A percentile compares a stretch with the other conserved stretches of the same genome.
These are phyloP conservation scores for Hypocryptadius cinnamomeus DNA, from an alignment of 2,113 vertebrate genomes.

Conservation along the genomic window DNA sequence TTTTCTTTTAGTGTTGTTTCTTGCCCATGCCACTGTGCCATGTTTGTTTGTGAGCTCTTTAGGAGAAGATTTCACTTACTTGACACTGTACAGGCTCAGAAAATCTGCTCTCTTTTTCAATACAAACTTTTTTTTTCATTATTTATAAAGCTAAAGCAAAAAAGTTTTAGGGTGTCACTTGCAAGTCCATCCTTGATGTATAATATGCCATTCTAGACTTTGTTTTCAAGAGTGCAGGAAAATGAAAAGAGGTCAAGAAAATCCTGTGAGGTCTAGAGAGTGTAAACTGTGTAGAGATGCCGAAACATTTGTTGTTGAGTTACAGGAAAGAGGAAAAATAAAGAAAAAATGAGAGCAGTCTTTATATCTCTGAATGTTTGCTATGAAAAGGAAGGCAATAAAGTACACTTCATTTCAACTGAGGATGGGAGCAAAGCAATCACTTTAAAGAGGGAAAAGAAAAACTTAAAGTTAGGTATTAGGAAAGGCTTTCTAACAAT, in stretches of 20 bases:
- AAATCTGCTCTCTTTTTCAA: background rate
- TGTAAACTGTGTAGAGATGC: background rate
- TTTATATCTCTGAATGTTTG: background rate
- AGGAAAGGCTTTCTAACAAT: background rate
- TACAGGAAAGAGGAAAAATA: background rate
- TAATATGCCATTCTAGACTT: background rate
- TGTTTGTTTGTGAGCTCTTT: background rate
- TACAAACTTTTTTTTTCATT: background rate
- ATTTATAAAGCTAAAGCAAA: background rate
- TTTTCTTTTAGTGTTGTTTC: background rate
- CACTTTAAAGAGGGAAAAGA: background rate
- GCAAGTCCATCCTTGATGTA: background rate
- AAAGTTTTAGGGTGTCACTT: background rate
- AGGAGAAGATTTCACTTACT: background rate
- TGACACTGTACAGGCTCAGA: fast-evolving
- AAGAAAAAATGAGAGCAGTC: background rate
- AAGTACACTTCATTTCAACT: background rate
- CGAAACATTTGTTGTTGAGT: background rate
- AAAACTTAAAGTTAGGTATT: background rate
- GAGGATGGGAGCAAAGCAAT: background rate
- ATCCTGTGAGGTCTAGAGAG: background rate
- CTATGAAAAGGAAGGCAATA: background rate
- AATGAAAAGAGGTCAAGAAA: background rate
- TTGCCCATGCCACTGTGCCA: background rate
- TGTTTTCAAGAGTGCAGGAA: background rate